Evolutionary conservation across 1,140 invertebrate species (phyloP).

Genomic region (Pinna nobilis): DNA sequence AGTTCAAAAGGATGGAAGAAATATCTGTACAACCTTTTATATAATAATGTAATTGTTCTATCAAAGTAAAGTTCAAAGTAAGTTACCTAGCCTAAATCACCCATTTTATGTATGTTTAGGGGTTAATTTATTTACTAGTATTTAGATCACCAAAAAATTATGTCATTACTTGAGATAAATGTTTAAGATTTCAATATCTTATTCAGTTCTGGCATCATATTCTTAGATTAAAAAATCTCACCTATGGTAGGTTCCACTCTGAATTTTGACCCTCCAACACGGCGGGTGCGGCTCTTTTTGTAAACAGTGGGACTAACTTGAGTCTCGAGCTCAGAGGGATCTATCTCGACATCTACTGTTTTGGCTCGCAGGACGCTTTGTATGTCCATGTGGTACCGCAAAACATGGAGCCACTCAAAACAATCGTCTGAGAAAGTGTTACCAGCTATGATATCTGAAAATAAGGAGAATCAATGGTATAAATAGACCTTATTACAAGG

Average conservation of each 20-base stretch:
- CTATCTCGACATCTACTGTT: slow-evolving; percentile 58
- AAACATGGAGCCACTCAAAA: slow-evolving; percentile 68
- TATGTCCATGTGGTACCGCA: slow-evolving; percentile 71
- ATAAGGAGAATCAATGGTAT: background rate
- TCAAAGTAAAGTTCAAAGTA: too few relatives aligned
- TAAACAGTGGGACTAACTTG: slow-evolving; percentile 11
- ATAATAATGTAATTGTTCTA: too few relatives aligned
- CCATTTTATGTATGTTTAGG: too few relatives aligned
- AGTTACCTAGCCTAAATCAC: too few relatives aligned
- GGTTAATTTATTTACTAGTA: too few relatives aligned
- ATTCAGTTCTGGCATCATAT: background rate
- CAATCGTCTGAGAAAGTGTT: slow-evolving; percentile 51
- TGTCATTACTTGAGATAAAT: too few relatives aligned
- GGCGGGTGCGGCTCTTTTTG: slow-evolving; percentile 10
- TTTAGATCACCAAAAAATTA: too few relatives aligned
- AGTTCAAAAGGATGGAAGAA: too few relatives aligned
- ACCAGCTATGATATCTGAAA: slow-evolving; percentile 59
- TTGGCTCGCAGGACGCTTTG: slow-evolving; percentile 68
- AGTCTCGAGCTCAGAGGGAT: background rate
- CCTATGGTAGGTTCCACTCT: slow-evolving; percentile 38
- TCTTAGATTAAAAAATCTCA: background rate
- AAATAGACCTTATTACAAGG: background rate
- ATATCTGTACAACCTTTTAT: too few relatives aligned
- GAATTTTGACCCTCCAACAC: slow-evolving; percentile 7
- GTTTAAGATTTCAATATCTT: too few relatives aligned